Evolutionary conservation across 1,140 invertebrate genomes (phyloP), one percentile per base, ranked within the genome.

Genomic region (Hyphantria cunea): DNA sequence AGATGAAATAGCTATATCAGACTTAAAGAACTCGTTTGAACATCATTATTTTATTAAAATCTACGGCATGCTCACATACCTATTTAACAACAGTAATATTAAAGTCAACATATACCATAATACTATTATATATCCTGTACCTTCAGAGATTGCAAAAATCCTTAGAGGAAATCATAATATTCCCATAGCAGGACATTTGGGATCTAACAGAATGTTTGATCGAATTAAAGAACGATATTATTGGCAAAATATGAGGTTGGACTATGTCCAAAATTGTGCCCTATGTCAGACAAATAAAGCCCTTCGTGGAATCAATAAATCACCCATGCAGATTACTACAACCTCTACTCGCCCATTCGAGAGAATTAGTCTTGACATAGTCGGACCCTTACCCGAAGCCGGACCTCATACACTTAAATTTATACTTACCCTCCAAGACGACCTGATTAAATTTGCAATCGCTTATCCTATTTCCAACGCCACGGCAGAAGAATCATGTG

Each of bases 381-480:
- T 68, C 0, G 66, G 59, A 33, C 66, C 66, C 9, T 15, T 68
- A 7, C 66, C 66, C 17, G 66, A 68, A 63, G 48, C 33, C 6
- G 33, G 33, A 6, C 6, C 6, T 34, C 10, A 6, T 10, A 34
- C 6, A 34, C 10, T 6, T 10, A 34, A 10, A 34, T 34, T 34
- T 10, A 34, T 34, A 34, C 10, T 34, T 6, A 34, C 33, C 33
- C 33, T 34, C 10, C 33, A 34, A 34, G 33, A 34, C 33, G 33
- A 34, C 33, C 33, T 34, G 6, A 34, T 10, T 10, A 34, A 34
- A 34, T 34, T 34, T 10, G 6, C 33, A 34, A 34, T 10, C 6
- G 33, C 33, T 10, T 34, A 34, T 34, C 33, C 33, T 10, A 34
- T 34, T 34, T 6, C 33, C 10, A 34, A 34, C 33, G 33, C 33